These are phyloP conservation scores for Seriola dumerili DNA, from an alignment of 2,113 vertebrate species.

Conservation along the genomic window DNA sequence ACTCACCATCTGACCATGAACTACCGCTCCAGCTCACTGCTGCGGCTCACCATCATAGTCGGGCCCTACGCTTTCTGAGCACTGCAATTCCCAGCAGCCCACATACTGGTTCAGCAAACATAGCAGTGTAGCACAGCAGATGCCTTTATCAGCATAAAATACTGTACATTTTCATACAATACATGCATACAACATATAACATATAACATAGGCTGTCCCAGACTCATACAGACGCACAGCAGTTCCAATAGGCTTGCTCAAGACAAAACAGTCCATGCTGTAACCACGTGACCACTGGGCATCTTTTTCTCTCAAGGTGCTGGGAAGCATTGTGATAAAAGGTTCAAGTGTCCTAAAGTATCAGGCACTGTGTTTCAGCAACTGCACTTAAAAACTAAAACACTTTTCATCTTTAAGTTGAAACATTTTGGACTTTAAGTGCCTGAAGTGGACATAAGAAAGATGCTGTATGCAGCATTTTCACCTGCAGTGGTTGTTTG, in stretches of 20 bases:
- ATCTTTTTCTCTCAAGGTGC: conserved; percentile 48
- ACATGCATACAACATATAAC: conserved; percentile 54
- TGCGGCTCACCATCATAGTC: conserved; percentile 95
- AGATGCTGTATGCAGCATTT: conserved; percentile 12
- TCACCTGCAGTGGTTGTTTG: not conserved
- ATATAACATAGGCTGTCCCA: conserved; percentile 50
- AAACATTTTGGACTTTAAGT: conserved; percentile 12
- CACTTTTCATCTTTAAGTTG: conserved; percentile 18
- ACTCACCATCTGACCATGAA: conserved; percentile 93
- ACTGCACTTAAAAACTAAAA: conserved; percentile 1
- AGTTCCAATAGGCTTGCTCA: conserved; percentile 35
- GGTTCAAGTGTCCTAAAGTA: not conserved
- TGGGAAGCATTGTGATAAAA: conserved; percentile 17
- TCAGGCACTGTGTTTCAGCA: conserved; percentile 7
- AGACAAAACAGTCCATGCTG: conserved; percentile 32
- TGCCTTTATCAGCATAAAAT: conserved; percentile 62
- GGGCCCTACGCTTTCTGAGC: conserved; percentile 92
- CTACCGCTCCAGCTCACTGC: conserved; percentile 94
- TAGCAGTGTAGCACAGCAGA: conserved; percentile 61
- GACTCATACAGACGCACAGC: conserved; percentile 38
- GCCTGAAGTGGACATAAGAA: conserved; percentile 12
- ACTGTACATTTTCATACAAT: conserved; percentile 65
- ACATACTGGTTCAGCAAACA: conserved; percentile 72
- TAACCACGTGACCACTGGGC: conserved; percentile 60
- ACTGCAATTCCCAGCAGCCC: conserved; percentile 57